These are phyloP conservation scores for Timema cristinae DNA, from an alignment of 2,888 invertebrate genomes.

Conservation along the genomic window DNA sequence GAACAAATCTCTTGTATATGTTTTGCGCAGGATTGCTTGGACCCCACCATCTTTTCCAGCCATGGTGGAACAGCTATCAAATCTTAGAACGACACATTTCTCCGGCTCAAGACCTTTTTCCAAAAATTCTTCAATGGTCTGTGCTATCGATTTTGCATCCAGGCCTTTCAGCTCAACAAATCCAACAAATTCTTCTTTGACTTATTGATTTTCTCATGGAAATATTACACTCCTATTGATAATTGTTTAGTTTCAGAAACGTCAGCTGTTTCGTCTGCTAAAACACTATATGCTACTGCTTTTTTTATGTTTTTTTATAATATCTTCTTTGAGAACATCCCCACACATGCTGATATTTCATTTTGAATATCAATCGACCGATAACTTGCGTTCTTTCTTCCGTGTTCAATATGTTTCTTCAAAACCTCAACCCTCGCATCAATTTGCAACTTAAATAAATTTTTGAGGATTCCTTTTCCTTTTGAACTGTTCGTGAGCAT, in stretches of 20 bases:
- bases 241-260: conserved; percentile 36
- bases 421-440: conserved; percentile 35
- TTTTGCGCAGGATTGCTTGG: conserved; percentile 34
- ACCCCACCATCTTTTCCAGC: conserved; percentile 36
- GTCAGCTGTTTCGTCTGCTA: conserved; percentile 36
- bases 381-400: conserved; percentile 37
- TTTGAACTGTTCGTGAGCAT: conserved; percentile 35
- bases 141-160: conserved; percentile 35
- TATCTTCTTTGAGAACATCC: conserved; percentile 30
- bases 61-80: conserved; percentile 38
- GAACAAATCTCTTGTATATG: conserved; percentile 35
- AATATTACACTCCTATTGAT: conserved; percentile 35
- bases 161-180: conserved; percentile 34
- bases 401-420: conserved; percentile 36
- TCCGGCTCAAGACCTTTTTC: conserved; percentile 30
- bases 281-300: conserved; percentile 33
- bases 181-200: conserved; percentile 37
- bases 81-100: conserved; percentile 36
- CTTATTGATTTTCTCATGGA: conserved; percentile 32
- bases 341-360: conserved; percentile 38
- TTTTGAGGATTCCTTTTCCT: conserved; percentile 33
- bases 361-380: conserved; percentile 39
- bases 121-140: conserved; percentile 34
- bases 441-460: conserved; percentile 34
- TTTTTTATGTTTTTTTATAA: conserved; percentile 26